Evolutionary conservation across 2,113 vertebrate species (phyloP).

Genomic region (Psephotus haematonotus): DNA sequence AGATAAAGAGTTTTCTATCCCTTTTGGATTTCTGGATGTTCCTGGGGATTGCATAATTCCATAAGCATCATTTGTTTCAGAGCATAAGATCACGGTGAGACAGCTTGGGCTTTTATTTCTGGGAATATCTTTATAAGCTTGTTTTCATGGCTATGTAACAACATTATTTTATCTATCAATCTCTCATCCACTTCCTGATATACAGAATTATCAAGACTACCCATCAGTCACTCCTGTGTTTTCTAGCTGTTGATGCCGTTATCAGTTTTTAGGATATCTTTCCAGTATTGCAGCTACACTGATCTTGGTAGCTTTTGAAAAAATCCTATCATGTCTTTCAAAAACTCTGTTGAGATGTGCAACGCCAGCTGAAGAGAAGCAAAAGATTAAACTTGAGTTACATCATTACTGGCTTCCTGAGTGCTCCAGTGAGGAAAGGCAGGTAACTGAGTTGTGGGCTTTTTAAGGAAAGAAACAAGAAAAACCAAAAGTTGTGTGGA

Average conservation of each 20-base stretch:
- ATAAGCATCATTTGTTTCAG: background rate
- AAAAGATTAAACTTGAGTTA: conserved; percentile 21
- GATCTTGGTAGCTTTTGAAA: background rate
- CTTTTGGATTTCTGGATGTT: background rate
- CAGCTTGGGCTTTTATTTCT: conserved; percentile 3
- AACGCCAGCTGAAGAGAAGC: conserved; percentile 2
- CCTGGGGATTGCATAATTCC: background rate
- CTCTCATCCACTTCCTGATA: conserved; percentile 22
- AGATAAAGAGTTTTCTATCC: background rate
- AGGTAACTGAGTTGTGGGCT: background rate
- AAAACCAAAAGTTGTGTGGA: background rate
- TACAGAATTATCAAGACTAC: conserved; percentile 27
- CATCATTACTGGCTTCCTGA: conserved; percentile 37
- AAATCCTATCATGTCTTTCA: background rate
- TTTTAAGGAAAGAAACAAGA: background rate
- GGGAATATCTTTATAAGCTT: conserved; percentile 12
- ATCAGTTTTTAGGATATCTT: background rate
- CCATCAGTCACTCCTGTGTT: conserved; percentile 12
- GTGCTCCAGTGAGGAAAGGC: conserved; percentile 6
- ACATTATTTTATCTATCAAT: conserved; percentile 43
- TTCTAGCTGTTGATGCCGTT: background rate
- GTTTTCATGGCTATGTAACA: conserved; percentile 15
- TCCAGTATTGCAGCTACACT: background rate
- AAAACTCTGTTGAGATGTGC: conserved; percentile 4
- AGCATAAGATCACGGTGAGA: background rate